Conservation (phyloP, 2,888 invertebrate species). For the Polymixis flavicincta region DNA sequence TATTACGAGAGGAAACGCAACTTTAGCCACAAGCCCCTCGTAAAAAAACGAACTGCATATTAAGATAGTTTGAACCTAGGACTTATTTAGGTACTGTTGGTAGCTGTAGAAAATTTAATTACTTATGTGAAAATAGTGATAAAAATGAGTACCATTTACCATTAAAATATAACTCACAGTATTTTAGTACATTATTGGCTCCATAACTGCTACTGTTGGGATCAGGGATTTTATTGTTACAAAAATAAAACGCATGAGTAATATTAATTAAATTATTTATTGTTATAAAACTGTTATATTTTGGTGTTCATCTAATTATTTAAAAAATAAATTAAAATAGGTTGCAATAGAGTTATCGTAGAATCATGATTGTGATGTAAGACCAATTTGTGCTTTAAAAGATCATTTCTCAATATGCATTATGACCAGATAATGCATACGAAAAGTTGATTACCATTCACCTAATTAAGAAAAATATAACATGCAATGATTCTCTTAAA, state of each 20-base stretch:
- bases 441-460: slow-evolving; percentile 83
- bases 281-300: slow-evolving; percentile 78
- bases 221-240: background rate
- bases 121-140: too few relatives aligned
- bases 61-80: background rate
- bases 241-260: slow-evolving; percentile 28
- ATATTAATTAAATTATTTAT: slow-evolving; percentile 67
- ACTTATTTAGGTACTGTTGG: background rate
- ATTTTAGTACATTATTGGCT: background rate
- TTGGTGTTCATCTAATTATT: slow-evolving; percentile 79
- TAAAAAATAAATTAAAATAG: slow-evolving; percentile 69
- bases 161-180: background rate
- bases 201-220: background rate
- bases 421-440: slow-evolving; percentile 87
- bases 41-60: background rate
- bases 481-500: slow-evolving; percentile 82
- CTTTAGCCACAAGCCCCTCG: too few relatives aligned
- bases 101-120: background rate
- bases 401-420: slow-evolving; percentile 83
- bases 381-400: slow-evolving; percentile 78
- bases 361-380: slow-evolving; percentile 86
- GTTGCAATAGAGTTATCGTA: slow-evolving; percentile 69
- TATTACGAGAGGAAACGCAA: background rate
- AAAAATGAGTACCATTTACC: background rate
- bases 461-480: slow-evolving; percentile 78